Percentiles rank a stretch among this genome's conserved stretches.
These are phyloP conservation scores for Phalera bucephala DNA, from an alignment of 2,888 invertebrate genomes.

Conservation along the genomic window DNA sequence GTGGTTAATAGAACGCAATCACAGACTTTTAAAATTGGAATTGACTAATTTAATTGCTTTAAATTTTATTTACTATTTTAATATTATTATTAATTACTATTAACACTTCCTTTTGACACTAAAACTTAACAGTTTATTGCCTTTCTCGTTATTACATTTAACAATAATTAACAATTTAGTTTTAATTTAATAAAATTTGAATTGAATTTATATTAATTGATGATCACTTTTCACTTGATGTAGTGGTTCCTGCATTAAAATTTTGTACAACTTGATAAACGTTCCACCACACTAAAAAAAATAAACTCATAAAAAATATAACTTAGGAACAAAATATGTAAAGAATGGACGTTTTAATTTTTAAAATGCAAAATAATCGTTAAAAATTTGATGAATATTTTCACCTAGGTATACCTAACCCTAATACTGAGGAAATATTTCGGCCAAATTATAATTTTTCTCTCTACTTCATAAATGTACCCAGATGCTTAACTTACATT, in stretches of 20 bases:
- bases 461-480: no score
- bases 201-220: constrained; percentile 34
- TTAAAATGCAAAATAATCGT: no score
- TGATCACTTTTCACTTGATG: constrained; percentile 19
- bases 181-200: constrained; percentile 34
- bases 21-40: constrained; percentile 50
- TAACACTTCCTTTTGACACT: constrained; percentile 34
- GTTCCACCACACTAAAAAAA: no score
- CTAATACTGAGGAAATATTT: no score
- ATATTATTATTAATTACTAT: constrained; percentile 19
- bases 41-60: constrained; percentile 58
- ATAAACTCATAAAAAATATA: no score
- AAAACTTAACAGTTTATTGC: constrained; percentile 58
- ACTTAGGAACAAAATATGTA: no score
- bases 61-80: constrained; percentile 23
- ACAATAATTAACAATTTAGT: constrained; percentile 10
- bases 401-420: no score
- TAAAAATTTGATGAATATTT: no score
- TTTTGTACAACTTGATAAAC: no score
- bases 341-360: no score
- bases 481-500: no score
- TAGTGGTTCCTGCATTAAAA: constrained; percentile 5
- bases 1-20: constrained; percentile 41
- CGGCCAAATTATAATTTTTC: no score
- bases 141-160: constrained; percentile 43